phyloP scores from a whole-genome alignment of 2,888 invertebrate species.

The Leptinotarsa haldemani region DNA sequence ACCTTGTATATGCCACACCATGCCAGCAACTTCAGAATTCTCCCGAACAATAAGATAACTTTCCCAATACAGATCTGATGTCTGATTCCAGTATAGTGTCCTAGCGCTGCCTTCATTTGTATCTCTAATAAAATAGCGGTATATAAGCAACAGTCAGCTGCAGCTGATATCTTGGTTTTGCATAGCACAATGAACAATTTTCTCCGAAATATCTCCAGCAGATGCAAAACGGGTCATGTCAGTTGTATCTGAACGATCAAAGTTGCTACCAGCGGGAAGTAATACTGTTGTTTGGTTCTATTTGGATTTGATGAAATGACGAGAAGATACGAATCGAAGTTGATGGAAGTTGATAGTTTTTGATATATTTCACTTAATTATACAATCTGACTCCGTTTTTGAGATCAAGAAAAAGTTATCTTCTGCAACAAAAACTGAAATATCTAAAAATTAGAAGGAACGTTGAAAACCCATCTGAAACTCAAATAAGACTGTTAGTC shows the following conservation, averaged over 20 bases:
- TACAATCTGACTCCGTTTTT: no score
- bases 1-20: neutral
- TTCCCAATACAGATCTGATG: slow-evolving; percentile 10
- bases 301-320: slow-evolving; percentile 22
- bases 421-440: neutral
- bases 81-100: neutral
- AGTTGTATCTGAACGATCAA: slow-evolving; percentile 36
- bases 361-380: neutral
- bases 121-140: slow-evolving; percentile 7
- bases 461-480: no score
- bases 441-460: no score
- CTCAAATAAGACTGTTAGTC: no score
- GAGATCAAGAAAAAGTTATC: neutral
- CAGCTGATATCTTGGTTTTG: slow-evolving; percentile 14
- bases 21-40: neutral
- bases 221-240: slow-evolving; percentile 28
- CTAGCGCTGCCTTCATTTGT: slow-evolving; percentile 1
- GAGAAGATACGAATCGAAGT: neutral
- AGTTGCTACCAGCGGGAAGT: slow-evolving; percentile 20
- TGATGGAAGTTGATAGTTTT: neutral
- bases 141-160: slow-evolving; percentile 15
- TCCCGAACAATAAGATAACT: slow-evolving; percentile 2
- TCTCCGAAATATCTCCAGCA: slow-evolving; percentile 29
- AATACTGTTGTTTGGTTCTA: slow-evolving; percentile 6
- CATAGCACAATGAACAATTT: slow-evolving; percentile 27